Percentiles rank a stretch among this genome's conserved stretches.
These are phyloP conservation scores for Cryptocheilus praepositus DNA, from an alignment of 2,888 invertebrate species.

Conservation along the genomic window DNA sequence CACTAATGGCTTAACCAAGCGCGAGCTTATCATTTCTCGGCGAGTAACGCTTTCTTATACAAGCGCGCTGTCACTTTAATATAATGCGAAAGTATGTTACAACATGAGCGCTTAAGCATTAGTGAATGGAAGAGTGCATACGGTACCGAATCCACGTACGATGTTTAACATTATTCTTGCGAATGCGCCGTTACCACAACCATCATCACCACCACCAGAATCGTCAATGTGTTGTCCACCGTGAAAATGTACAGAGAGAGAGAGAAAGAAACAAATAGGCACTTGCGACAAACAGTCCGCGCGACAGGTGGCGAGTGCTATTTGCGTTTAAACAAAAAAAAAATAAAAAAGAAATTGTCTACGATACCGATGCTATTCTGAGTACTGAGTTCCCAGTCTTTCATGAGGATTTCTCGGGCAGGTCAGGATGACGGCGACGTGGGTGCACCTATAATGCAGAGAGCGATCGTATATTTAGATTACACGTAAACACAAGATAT, in stretches of 20 bases:
- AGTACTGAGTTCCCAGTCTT: conserved; percentile 76
- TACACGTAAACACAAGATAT: conserved; percentile 25
- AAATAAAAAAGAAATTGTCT: conserved; percentile 69
- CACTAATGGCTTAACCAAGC: no score
- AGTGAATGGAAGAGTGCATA: no score
- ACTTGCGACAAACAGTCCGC: conserved; percentile 16
- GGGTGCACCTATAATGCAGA: conserved; percentile 74
- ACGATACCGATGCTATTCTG: conserved; percentile 75
- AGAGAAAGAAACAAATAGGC: conserved; percentile 37
- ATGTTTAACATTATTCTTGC: no score
- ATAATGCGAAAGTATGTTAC: no score
- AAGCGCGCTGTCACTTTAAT: no score
- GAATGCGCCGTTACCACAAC: conserved; percentile 9
- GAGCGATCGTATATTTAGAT: conserved; percentile 69
- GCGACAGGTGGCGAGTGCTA: not conserved
- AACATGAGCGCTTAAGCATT: no score
- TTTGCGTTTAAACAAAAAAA: conserved; percentile 22
- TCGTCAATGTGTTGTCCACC: conserved; percentile 5
- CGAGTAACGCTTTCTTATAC: no score
- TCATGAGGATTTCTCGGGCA: conserved; percentile 75
- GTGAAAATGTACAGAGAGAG: conserved; percentile 32
- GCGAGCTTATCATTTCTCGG: no score
- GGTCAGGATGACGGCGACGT: conserved; percentile 75
- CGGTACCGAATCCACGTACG: no score
- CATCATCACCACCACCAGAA: conserved; percentile 17